Base-by-base conservation (phyloP, 1,140 invertebrate species). In the Anastrepha ludens region DNA sequence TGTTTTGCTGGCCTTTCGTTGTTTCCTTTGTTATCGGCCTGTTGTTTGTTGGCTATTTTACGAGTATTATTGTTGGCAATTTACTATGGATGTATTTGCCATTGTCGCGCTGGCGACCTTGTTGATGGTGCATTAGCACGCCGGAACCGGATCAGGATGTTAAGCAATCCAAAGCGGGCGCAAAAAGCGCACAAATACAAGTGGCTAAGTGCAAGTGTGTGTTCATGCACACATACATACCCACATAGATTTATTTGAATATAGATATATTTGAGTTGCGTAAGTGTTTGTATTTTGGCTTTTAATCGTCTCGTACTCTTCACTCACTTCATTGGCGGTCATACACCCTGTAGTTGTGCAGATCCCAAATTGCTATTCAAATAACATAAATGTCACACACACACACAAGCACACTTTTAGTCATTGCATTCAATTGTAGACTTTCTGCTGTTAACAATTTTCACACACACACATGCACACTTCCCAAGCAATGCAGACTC, bases 81-180 rank as follows among this genome's bases (percentile, higher is more conserved):
- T 81, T 81, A 5, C 74, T 81, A 50, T 29, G 29, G 29, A 29
- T 29, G 29, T 29, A 29, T 81, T 81, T 81, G 29, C 70, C 17
- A 55, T 81, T 20, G 47, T 55, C 74, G 47, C 8, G 74, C 47
- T 50, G 74, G 20, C 44, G 47, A 47, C 74, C 74, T 81, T 81
- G 74, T 58, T 81, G 47, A 29, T 81, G 74, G 20, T 81, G 74
- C 74, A 81, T 81, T 81, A 81, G 74, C 74, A 29, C 74, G 47
- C 74, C 74, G 74, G 74, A 81, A 55, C 74, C 47, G 74, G 47
- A 81, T 81, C 74, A 13, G 74, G 47, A 81, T 81, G 74, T 20
- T 58, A 81, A 81, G 17, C 47, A 50, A 81, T 17, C 55, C 47
- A 81, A 55, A 58, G 74, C 17, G 17, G 47, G n/a, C 44, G 2